These are phyloP conservation scores for Hirtodrosophila histrioides DNA, from an alignment of 2,888 invertebrate genomes.

Conservation along the genomic window DNA sequence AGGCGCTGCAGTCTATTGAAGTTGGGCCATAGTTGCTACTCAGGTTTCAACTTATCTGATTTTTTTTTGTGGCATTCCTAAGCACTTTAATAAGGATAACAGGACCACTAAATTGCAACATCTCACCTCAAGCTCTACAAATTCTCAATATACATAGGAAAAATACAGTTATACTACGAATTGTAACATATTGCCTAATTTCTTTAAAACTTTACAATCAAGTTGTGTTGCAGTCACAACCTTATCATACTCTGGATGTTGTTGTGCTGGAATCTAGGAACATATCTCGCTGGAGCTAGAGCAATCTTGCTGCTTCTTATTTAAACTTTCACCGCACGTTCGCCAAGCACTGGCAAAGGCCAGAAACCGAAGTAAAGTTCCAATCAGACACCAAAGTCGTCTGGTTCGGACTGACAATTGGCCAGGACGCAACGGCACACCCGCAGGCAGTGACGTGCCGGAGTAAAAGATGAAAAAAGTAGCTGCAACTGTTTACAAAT, in stretches of 20 bases:
- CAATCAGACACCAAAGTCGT: slow-evolving; percentile 57
- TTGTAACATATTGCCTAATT: not conserved
- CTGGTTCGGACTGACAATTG: slow-evolving; percentile 73
- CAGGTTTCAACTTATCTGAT: slow-evolving; percentile 40
- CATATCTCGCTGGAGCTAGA: not conserved
- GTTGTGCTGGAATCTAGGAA: slow-evolving; percentile 3
- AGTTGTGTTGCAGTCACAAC: not conserved
- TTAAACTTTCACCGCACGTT: slow-evolving; percentile 80
- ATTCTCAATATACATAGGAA: too few species aligned
- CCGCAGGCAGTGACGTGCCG: slow-evolving; percentile 21
- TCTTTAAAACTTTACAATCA: not conserved
- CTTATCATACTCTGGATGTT: not conserved
- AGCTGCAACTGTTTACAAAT: slow-evolving; percentile 77
- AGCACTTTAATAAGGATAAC: slow-evolving; percentile 32
- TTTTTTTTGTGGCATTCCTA: slow-evolving; percentile 31
- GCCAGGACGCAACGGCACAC: slow-evolving; percentile 42
- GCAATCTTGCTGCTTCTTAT: slow-evolving; percentile 49
- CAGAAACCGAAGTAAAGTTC: slow-evolving; percentile 50
- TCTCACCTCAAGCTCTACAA: too few species aligned
- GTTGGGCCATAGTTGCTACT: slow-evolving; percentile 31
- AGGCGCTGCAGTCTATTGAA: slow-evolving; percentile 45
- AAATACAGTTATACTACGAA: too few species aligned
- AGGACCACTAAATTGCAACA: slow-evolving; percentile 1
- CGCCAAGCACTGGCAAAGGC: slow-evolving; percentile 55
- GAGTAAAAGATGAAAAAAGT: slow-evolving; percentile 22